Conservation (phyloP, 2,888 invertebrate species). For the Balanococcus diminutus region DNA sequence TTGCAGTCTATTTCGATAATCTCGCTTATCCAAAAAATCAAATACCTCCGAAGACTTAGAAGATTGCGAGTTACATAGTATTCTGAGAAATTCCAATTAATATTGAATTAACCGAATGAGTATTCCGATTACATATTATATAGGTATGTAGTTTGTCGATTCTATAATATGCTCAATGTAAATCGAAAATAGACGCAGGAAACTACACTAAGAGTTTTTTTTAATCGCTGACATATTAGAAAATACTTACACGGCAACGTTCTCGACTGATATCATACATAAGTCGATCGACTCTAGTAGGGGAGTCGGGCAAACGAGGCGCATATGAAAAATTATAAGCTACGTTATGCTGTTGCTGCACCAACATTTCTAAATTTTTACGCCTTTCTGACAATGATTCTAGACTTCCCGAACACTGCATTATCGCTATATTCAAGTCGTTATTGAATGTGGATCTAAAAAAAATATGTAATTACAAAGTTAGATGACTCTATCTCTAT, state of each 20-base stretch:
- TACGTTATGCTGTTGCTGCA: not conserved
- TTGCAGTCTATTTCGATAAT: too few relatives aligned
- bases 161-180: too few relatives aligned
- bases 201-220: too few relatives aligned
- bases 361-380: slow-evolving; percentile 33
- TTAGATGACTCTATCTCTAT: not conserved
- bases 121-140: too few relatives aligned
- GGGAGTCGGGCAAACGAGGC: slow-evolving; percentile 40
- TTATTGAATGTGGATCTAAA: not conserved
- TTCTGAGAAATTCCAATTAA: too few relatives aligned
- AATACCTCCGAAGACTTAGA: too few relatives aligned
- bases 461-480: too few relatives aligned
- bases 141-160: too few relatives aligned
- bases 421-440: slow-evolving; percentile 34
- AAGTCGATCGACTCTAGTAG: slow-evolving; percentile 44
- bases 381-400: slow-evolving; percentile 30
- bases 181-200: too few relatives aligned
- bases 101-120: too few relatives aligned
- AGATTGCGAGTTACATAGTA: too few relatives aligned
- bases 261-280: slow-evolving; percentile 37
- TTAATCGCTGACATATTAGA: not conserved
- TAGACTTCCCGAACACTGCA: slow-evolving; percentile 23
- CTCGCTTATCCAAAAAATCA: too few relatives aligned
- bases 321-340: slow-evolving; percentile 16
- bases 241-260: slow-evolving; percentile 40